Base-by-base conservation (phyloP, 2,888 invertebrate species). In the Drosophila demipolita region DNA sequence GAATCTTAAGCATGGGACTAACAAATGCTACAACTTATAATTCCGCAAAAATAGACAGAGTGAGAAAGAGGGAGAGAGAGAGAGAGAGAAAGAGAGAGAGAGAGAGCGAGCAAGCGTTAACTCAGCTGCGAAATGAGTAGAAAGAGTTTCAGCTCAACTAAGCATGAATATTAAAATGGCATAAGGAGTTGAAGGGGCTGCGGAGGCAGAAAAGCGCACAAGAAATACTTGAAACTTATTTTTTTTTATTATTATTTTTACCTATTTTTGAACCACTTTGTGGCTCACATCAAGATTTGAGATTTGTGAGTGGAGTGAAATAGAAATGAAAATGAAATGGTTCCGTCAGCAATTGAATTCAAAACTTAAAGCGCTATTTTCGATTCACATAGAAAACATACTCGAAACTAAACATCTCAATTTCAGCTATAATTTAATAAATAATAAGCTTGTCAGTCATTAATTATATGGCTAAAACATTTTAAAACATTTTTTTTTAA, bases 151-250 rank as follows among this genome's bases (percentile, higher is more conserved):
- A 49, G 66, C 80, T 80, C 67, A 65, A 50, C 71, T 71, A 42
- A 80, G 75, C 75, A 57, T 78, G 72, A 79, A 75, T 67, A 80
- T 79, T 75, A 79, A 78, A 75, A 77, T 48, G 48, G 52, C 45
- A 32, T 32, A 57, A 42, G 42, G 32, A 42, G 45, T 40, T 57
- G 32, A 29, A 49, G 2, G 1, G 20, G 5, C 20, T 23, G 17
- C 1, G 17, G 17, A 26, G 49, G 9, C 26, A n/a, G 32, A 29
- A 3, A 32, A 17, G 26, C 26, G 15, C 64, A 33, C 35, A 65
- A 50, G 33, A 36, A 69, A 20, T 26, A 35, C 32, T 17, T 11
- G 15, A 58, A 45, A 11, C 6, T 6, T 29, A 50, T 50, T 38
- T 36, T 55, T 20, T 12, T n/a, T 42, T 20, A 15, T 45, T 26